Conservation (phyloP, 2,888 invertebrate species). For the Rotaria macrura region DNA sequence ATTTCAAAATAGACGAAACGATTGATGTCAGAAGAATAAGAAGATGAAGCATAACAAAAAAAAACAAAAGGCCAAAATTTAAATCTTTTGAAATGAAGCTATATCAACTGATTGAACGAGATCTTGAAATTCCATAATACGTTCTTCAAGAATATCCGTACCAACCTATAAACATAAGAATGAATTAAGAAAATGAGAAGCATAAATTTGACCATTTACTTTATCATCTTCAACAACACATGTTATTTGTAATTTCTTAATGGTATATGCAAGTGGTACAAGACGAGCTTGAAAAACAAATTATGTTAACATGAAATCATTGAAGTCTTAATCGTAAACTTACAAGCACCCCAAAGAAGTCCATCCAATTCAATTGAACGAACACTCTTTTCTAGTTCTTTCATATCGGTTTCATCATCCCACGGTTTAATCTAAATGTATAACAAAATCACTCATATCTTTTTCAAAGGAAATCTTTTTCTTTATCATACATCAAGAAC, state of each 20-base stretch:
- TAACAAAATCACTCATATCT: neutral
- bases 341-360: conserved; percentile 75
- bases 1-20: too few relatives aligned
- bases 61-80: neutral
- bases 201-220: neutral
- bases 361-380: conserved; percentile 76
- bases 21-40: too few relatives aligned
- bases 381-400: conserved; percentile 67
- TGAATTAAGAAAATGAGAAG: neutral
- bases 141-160: conserved; percentile 58
- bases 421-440: conserved; percentile 66
- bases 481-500: neutral
- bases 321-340: neutral
- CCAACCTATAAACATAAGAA: conserved; percentile 23
- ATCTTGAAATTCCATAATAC: conserved; percentile 76
- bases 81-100: conserved; percentile 81
- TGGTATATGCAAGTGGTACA: conserved; percentile 35
- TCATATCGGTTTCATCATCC: conserved; percentile 88
- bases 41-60: too few relatives aligned
- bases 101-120: conserved; percentile 81
- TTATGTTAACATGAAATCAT: neutral
- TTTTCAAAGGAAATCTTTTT: neutral
- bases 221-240: conserved; percentile 37
- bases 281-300: conserved; percentile 30
- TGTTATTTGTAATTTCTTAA: conserved; percentile 35